These are phyloP conservation scores for Trichoplax adhaerens DNA, from an alignment of 37 sponge, comb jelly and placozoan genomes.

Conservation along the genomic window DNA sequence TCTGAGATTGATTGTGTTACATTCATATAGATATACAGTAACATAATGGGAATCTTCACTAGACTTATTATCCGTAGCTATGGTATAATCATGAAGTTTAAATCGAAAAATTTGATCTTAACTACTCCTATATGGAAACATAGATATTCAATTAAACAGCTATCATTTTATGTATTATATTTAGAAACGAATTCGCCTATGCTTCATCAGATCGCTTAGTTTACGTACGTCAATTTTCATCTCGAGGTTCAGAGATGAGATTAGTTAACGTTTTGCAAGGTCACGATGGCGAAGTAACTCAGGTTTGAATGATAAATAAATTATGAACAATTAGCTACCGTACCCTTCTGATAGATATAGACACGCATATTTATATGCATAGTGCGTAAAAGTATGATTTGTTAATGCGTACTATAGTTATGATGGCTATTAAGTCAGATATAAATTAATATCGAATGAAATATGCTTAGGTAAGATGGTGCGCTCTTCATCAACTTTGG, in stretches of 20 bases:
- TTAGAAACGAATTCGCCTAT: slow-evolving; percentile 42
- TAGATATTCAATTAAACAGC: too few species aligned
- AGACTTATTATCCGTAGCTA: too few species aligned
- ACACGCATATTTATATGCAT: slow-evolving; percentile 14
- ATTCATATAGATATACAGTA: too few species aligned
- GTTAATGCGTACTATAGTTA: background rate
- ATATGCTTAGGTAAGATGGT: background rate
- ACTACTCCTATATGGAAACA: too few species aligned
- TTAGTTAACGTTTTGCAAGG: slow-evolving; percentile 23
- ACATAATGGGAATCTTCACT: too few species aligned
- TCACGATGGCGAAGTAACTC: slow-evolving; percentile 47
- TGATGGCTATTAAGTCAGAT: background rate
- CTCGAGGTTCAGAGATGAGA: slow-evolving; percentile 7
- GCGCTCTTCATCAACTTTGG: slow-evolving; percentile 9
- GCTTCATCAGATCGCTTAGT: slow-evolving; percentile 22
- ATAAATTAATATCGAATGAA: background rate
- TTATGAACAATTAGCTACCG: background rate
- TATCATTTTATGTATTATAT: background rate
- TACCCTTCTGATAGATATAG: background rate
- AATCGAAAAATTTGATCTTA: too few species aligned
- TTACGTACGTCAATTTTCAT: slow-evolving; percentile 25
- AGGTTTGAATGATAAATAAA: slow-evolving; percentile 21
- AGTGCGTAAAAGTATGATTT: background rate
- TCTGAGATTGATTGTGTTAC: too few species aligned
- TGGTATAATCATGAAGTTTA: too few species aligned